A percentile compares a stretch with the other conserved stretches of the same genome.
Evolutionary conservation across 2,113 vertebrate species (phyloP).

Genomic region (Donacobius atricapilla): DNA sequence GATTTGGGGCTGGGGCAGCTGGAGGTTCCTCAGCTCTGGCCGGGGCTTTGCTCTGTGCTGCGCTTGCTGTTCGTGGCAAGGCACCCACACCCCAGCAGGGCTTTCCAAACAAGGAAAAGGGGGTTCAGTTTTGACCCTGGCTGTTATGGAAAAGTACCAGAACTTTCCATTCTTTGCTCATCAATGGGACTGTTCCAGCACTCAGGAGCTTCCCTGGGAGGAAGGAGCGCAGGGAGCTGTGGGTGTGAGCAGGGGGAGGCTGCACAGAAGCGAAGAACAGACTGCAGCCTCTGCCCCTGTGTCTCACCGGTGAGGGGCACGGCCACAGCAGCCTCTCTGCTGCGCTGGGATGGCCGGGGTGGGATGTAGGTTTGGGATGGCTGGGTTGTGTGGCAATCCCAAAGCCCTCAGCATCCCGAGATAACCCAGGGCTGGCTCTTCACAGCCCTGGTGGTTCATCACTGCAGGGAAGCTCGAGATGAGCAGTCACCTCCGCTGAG

Average conservation of each 20-base stretch:
- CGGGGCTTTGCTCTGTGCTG: too few relatives aligned
- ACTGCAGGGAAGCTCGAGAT: neutral
- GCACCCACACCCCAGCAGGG: too few relatives aligned
- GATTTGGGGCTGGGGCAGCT: neutral
- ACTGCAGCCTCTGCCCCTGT: neutral
- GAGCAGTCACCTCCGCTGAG: neutral
- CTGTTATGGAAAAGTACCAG: too few relatives aligned
- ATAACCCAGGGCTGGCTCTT: neutral
- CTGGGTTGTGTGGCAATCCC: neutral
- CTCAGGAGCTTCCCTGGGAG: neutral
- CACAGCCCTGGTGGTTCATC: neutral
- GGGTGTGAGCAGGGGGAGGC: neutral
- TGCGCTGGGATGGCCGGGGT: neutral
- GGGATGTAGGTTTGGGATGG: neutral
- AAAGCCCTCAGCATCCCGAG: neutral
- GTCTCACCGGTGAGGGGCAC: neutral
- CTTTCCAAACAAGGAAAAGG: too few relatives aligned
- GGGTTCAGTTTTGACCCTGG: too few relatives aligned
- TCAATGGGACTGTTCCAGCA: fast-evolving
- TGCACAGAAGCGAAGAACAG: neutral
- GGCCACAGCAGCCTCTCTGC: neutral
- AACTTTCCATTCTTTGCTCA: too few relatives aligned
- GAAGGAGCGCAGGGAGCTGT: neutral
- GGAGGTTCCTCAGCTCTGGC: too few relatives aligned
- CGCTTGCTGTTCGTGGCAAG: too few relatives aligned